phyloP scores from a whole-genome alignment of 2,797 vertebrate species.

The Spheniscus humboldti region DNA sequence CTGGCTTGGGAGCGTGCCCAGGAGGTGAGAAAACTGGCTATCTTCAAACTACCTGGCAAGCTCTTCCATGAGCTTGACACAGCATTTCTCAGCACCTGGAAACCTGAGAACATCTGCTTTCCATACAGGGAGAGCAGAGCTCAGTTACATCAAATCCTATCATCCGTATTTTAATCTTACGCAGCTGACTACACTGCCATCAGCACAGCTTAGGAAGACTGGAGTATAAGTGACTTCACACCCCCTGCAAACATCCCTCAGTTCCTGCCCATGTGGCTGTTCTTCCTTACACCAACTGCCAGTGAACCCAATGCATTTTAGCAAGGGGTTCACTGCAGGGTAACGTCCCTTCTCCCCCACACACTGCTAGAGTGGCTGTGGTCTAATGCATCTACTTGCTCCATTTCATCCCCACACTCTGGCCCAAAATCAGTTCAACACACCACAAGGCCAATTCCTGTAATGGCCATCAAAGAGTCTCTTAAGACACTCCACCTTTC shows the following conservation, averaged over 20 bases:
- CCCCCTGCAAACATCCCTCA: not conserved
- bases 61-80: not conserved
- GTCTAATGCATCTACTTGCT: not conserved
- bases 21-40: constrained; percentile 1
- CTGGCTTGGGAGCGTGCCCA: not conserved
- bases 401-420: not conserved
- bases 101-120: constrained; percentile 53
- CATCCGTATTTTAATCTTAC: constrained; percentile 24
- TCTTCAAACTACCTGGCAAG: constrained; percentile 31
- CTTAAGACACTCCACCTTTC: not conserved
- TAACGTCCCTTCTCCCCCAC: not conserved
- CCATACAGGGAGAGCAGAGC: not conserved
- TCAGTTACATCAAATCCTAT: constrained; percentile 22
- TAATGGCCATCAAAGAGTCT: not conserved
- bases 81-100: constrained; percentile 50
- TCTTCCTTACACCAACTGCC: not conserved
- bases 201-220: not conserved
- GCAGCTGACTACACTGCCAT: not conserved
- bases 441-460: not conserved
- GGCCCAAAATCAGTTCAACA: not conserved
- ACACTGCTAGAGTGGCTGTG: not conserved
- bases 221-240: not conserved
- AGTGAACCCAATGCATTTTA: not conserved
- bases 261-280: not conserved
- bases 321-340: not conserved